Percentiles rank a stretch among this genome's conserved stretches.
Evolutionary conservation across 2,113 vertebrate species (phyloP).

Genomic region (Brienomyrus longianalis): DNA sequence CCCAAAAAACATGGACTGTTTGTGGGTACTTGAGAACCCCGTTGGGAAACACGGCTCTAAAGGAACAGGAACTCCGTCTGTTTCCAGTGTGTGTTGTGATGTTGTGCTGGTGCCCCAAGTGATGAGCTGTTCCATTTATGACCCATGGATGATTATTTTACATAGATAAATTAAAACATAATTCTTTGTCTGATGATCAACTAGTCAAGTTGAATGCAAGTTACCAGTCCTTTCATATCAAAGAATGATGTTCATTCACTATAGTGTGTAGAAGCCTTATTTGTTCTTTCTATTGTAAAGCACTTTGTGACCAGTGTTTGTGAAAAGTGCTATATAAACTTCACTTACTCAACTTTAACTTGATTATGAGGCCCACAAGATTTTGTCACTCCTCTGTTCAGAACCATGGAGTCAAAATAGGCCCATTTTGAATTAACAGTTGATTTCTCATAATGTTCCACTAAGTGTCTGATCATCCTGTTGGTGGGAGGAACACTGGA

Average conservation of each 20-base stretch:
- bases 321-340: too few species aligned
- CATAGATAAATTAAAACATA: background rate
- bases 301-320: too few species aligned
- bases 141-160: background rate
- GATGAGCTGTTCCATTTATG: background rate
- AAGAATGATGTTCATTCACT: background rate
- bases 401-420: background rate
- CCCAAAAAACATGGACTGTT: background rate
- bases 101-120: background rate
- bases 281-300: too few species aligned
- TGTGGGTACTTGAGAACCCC: background rate
- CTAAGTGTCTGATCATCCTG: background rate
- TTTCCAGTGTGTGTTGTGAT: conserved; percentile 30
- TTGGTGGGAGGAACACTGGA: background rate
- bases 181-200: background rate
- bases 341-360: background rate
- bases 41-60: background rate
- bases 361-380: background rate
- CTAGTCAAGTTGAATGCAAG: background rate
- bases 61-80: conserved; percentile 40
- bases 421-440: background rate
- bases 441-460: background rate
- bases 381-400: background rate
- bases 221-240: background rate
- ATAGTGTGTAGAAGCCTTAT: background rate